Conservation (phyloP, 2,797 vertebrate species). For the Loriculus beryllinus region DNA sequence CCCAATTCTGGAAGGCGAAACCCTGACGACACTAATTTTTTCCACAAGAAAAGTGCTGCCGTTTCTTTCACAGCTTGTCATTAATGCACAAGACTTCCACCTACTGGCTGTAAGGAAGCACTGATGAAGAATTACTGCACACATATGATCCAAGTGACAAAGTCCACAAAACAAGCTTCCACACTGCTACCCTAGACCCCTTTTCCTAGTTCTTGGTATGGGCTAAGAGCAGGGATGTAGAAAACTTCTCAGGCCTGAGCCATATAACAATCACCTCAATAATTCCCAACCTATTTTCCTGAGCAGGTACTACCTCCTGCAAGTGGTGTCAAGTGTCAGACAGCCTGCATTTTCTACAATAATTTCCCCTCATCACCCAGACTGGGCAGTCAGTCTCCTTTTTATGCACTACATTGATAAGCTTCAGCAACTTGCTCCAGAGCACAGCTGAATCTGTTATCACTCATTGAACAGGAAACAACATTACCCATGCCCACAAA, state of each 20-base stretch:
- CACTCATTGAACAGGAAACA: background rate
- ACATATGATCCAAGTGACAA: fast-evolving
- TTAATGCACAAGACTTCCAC: background rate
- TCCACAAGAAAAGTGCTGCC: background rate
- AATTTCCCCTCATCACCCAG: background rate
- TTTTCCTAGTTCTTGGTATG: background rate
- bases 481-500: background rate
- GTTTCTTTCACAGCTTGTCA: background rate
- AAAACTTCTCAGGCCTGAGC: background rate
- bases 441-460: background rate
- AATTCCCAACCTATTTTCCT: background rate
- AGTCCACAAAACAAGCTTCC: background rate
- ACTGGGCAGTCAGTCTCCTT: background rate
- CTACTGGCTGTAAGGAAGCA: background rate
- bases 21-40: background rate
- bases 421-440: background rate
- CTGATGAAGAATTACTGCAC: background rate
- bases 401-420: background rate
- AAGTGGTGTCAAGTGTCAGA: background rate
- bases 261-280: background rate
- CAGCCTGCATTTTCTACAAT: background rate
- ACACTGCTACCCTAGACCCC: background rate
- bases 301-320: background rate
- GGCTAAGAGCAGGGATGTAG: background rate
- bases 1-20: background rate